A percentile compares a stretch with the other conserved stretches of the same genome.
Evolutionary conservation across 2,797 vertebrate genomes (phyloP).

Genomic region (Poecile montanus): DNA sequence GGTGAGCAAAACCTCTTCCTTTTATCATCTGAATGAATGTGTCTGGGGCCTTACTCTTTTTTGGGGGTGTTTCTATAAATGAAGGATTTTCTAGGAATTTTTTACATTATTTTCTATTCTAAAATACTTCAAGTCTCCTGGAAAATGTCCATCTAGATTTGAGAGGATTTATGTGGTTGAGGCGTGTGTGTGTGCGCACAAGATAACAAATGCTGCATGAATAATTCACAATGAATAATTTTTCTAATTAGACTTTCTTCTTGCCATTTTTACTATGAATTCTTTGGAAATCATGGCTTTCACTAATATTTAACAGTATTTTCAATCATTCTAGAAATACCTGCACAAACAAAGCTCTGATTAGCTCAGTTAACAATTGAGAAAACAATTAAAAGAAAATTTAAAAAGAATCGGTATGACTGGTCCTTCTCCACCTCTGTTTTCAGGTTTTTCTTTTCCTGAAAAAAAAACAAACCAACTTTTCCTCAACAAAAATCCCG

Average conservation of each 20-base stretch:
- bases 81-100: neutral
- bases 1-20: neutral
- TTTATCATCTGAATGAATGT: neutral
- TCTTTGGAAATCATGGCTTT: neutral
- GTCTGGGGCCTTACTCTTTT: neutral
- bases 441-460: neutral
- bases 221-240: neutral
- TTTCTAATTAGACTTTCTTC: neutral
- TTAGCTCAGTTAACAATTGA: neutral
- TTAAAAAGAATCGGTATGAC: neutral
- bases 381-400: neutral
- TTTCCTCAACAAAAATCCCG: fast-evolving
- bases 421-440: neutral
- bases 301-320: neutral
- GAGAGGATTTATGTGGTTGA: neutral
- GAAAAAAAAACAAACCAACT: neutral
- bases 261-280: neutral
- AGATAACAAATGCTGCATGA: neutral
- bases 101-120: neutral
- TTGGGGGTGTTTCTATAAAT: neutral
- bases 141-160: neutral
- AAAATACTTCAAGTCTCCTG: neutral
- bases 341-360: neutral
- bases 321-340: neutral
- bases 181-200: fast-evolving